These are phyloP conservation scores for Hippolais icterina DNA, from an alignment of 2,113 vertebrate genomes.

Conservation along the genomic window DNA sequence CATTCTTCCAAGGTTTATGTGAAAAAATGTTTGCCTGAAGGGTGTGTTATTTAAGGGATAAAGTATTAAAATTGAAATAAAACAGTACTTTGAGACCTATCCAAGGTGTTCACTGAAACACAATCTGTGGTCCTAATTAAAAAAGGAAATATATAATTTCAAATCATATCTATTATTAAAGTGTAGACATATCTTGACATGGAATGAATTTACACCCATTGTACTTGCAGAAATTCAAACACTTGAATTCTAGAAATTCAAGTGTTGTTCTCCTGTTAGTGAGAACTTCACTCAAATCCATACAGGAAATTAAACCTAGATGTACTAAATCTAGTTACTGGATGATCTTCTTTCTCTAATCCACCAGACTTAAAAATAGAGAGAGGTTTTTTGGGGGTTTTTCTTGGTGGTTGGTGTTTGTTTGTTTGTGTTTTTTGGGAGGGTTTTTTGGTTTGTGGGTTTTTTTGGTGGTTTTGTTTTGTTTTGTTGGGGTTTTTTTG, in stretches of 20 bases:
- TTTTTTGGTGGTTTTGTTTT: no score
- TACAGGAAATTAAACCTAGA: slow-evolving; percentile 20
- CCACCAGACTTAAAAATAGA: background rate
- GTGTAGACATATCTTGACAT: background rate
- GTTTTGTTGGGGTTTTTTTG: no score
- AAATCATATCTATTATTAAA: background rate
- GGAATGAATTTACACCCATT: background rate
- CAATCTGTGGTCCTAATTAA: background rate
- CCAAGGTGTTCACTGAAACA: background rate
- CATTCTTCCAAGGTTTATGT: background rate
- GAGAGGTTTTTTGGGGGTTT: background rate
- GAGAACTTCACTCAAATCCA: background rate
- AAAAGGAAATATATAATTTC: background rate
- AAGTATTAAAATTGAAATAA: background rate
- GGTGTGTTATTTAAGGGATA: background rate
- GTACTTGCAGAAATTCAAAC: background rate
- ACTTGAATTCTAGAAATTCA: no score
- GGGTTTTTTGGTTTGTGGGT: no score
- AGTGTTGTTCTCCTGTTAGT: background rate
- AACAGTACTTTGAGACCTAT: background rate
- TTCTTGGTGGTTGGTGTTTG: no score
- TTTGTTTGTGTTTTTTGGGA: no score
- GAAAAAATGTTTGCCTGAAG: background rate
- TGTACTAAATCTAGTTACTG: background rate
- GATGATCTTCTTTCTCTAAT: background rate